Evolutionary conservation across 2,113 vertebrate genomes (phyloP), one percentile per base, ranked within the genome.

Genomic region (Hystrix brachyura): DNA sequence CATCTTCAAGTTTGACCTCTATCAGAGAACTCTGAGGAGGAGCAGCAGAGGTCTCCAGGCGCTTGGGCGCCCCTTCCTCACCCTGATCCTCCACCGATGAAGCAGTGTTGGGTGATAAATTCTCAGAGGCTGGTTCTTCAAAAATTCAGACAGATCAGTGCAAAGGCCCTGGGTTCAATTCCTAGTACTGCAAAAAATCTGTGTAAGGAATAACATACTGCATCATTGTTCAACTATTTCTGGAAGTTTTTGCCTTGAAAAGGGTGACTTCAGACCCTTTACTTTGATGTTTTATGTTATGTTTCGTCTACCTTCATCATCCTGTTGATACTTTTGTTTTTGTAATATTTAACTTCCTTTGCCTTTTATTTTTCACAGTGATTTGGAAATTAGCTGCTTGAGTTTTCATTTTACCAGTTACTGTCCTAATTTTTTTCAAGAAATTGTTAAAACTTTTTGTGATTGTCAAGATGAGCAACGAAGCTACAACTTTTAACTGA

Each of bases 1-100:
- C 98, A 88, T 98, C 98, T 60, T 99, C 98, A 6, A 99, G 96
- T 98, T 99, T 99, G 55, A 99, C 98, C 67, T 98, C 97, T 88
- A 98, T 95, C 78, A 98, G 93, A 88, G 98, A 97, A 29, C 98
- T 98, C 97, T 99, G 99, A 88, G 96, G 96, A 95, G 98, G 97
- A 78, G 98, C 82, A 81, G 98, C 29, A 18, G 98, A 21, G 8
- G 96, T 69, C 67, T 98, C 99, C 90, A 98, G 98, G 0, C 96
- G 96, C 65, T 98, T 98, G 1, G 98, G 87, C 8, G 95, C 97
- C 11, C 94, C 94, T 17, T 99, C 98, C 51, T 99, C 98, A 21
- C 96, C 98, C 89, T 98, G 98, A 34, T 98, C 98, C 96, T 99
- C 98, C 86, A 98, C 0, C 0, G 98, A 98, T 34, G 98, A 98